These are phyloP conservation scores for Tetheella fluctuosa DNA, from an alignment of 2,888 invertebrate genomes.

Conservation along the genomic window DNA sequence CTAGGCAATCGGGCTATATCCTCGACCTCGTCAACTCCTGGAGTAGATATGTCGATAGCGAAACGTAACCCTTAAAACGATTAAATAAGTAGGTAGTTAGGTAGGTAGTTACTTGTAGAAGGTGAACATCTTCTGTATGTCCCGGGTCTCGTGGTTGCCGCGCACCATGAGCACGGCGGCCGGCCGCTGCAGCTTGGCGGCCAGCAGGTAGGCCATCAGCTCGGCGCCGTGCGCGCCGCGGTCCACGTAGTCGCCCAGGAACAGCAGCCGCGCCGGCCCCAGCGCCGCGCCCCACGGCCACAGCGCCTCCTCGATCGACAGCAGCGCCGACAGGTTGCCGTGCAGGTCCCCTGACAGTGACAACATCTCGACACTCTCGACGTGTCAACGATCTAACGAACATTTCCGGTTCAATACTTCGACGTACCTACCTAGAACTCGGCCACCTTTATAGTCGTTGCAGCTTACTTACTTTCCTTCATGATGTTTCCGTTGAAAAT, in stretches of 20 bases:
- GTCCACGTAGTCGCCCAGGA: slow-evolving; percentile 92
- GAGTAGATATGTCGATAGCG: too few relatives aligned
- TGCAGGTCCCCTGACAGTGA: slow-evolving; percentile 88
- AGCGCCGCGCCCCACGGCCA: slow-evolving; percentile 88
- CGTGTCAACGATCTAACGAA: too few relatives aligned
- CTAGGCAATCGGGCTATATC: too few relatives aligned
- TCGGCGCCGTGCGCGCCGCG: slow-evolving; percentile 88
- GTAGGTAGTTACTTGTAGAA: slow-evolving; percentile 88
- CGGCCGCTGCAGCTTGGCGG: slow-evolving; percentile 88
- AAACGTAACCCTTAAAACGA: too few relatives aligned
- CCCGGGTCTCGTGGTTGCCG: slow-evolving; percentile 91
- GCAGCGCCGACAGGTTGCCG: slow-evolving; percentile 88
- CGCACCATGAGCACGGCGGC: slow-evolving; percentile 85
- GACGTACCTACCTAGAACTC: too few relatives aligned
- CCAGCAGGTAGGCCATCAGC: slow-evolving; percentile 88
- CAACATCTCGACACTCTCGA: too few relatives aligned
- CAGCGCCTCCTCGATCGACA: slow-evolving; percentile 87
- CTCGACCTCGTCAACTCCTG: too few relatives aligned
- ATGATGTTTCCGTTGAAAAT: too few relatives aligned
- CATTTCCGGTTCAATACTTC: too few relatives aligned
- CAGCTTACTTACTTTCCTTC: too few relatives aligned
- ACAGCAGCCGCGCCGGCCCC: slow-evolving; percentile 86
- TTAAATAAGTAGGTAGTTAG: too few relatives aligned
- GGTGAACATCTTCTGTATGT: slow-evolving; percentile 89
- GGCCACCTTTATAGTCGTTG: too few relatives aligned